Evolutionary conservation across 2,113 vertebrate species (phyloP).

Genomic region (Gymnocephalus cernua): DNA sequence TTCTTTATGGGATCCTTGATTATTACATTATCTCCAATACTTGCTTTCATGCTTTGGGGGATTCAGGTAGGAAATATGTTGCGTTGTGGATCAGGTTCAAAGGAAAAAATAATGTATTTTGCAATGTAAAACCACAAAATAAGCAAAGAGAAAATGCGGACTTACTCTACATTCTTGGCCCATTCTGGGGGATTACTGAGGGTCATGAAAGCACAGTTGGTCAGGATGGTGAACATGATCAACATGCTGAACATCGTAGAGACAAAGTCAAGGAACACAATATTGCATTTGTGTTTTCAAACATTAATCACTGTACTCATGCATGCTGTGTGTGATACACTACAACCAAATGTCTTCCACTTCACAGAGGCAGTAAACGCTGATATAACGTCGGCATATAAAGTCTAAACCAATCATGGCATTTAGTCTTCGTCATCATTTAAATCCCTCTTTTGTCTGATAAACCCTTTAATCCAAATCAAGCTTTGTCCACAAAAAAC

Average conservation of each 20-base stretch:
- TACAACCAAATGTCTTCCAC: background rate
- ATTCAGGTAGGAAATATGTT: background rate
- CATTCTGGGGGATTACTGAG: constrained; percentile 96
- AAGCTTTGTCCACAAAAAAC: constrained; percentile 43
- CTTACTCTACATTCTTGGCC: constrained; percentile 99
- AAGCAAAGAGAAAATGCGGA: constrained; percentile 28
- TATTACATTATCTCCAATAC: background rate
- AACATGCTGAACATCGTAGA: constrained; percentile 97
- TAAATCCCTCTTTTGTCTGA: constrained; percentile 55
- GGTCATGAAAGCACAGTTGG: constrained; percentile 99
- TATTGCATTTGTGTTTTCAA: background rate
- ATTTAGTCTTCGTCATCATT: constrained; percentile 23
- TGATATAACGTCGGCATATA: background rate
- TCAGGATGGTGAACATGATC: constrained; percentile 99
- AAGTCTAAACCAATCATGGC: constrained; percentile 4
- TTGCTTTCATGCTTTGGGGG: background rate
- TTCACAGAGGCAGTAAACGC: background rate
- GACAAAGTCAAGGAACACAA: constrained; percentile 87
- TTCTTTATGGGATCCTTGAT: background rate
- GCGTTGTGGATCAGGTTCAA: background rate
- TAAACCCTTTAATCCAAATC: constrained; percentile 55
- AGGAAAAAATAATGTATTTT: background rate
- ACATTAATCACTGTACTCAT: background rate
- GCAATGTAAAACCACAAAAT: background rate
- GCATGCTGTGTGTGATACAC: background rate